A percentile compares a stretch with the other conserved stretches of the same genome.
Evolutionary conservation across 2,113 vertebrate species (phyloP).

Genomic region (Cairina moschata): DNA sequence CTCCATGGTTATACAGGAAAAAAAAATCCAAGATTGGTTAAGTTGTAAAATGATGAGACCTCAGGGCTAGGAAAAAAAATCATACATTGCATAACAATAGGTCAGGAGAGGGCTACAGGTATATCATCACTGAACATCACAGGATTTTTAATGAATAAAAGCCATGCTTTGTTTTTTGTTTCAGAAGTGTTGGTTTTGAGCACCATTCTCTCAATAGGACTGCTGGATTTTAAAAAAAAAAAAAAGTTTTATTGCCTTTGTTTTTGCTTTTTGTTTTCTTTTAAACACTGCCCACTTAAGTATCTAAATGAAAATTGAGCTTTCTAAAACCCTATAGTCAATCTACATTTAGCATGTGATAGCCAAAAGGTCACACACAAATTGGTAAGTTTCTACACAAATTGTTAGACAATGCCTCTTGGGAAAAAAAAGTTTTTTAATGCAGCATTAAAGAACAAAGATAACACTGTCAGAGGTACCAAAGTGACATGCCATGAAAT

Average conservation of each 20-base stretch:
- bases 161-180: background rate
- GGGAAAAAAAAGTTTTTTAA: background rate
- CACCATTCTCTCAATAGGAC: background rate
- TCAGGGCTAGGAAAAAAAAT: background rate
- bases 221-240: background rate
- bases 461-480: background rate
- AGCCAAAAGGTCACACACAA: background rate
- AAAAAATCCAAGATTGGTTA: background rate
- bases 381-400: background rate
- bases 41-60: background rate
- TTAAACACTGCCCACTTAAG: background rate
- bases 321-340: background rate
- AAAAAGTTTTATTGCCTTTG: too few relatives aligned
- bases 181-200: background rate
- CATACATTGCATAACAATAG: background rate
- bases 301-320: background rate
- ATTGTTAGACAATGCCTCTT: background rate
- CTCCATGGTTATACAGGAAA: fast-evolving
- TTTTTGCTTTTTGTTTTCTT: background rate
- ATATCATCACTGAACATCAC: background rate
- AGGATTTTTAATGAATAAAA: background rate
- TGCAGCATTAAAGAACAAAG: background rate
- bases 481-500: background rate
- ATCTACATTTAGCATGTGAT: background rate
- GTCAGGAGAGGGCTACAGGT: background rate